These are phyloP conservation scores for Anguilla marmorata DNA, from an alignment of 2,797 vertebrate genomes.

Conservation along the genomic window DNA sequence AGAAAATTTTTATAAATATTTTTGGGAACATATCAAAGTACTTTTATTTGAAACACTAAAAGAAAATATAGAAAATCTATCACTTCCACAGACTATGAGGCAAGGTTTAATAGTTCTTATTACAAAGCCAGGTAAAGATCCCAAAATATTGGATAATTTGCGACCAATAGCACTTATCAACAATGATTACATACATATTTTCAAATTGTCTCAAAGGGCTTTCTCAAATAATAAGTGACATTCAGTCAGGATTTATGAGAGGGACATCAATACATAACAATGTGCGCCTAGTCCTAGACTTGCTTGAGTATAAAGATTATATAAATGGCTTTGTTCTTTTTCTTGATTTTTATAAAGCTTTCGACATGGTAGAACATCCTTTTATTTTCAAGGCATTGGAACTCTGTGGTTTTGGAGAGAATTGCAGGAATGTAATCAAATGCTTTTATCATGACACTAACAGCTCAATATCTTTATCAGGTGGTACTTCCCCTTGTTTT, in stretches of 20 bases:
- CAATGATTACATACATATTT: slow-evolving; percentile 22
- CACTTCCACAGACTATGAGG: slow-evolving; percentile 17
- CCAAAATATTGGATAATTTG: slow-evolving; percentile 13
- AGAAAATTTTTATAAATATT: slow-evolving; percentile 17
- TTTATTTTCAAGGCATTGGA: slow-evolving; percentile 26
- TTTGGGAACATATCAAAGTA: background rate
- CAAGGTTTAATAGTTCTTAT: slow-evolving; percentile 25
- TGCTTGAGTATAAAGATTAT: slow-evolving; percentile 24
- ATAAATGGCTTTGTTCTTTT: slow-evolving; percentile 33
- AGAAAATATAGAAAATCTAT: background rate
- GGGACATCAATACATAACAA: slow-evolving; percentile 36
- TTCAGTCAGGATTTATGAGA: slow-evolving; percentile 37
- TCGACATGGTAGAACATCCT: slow-evolving; percentile 24
- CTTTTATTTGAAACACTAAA: too few relatives aligned
- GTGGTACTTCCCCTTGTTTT: background rate
- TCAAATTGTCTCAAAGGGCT: background rate
- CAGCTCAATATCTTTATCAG: slow-evolving; percentile 21
- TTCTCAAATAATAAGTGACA: slow-evolving; percentile 14
- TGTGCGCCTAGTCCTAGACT: slow-evolving; percentile 29
- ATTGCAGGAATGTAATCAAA: slow-evolving; percentile 1
- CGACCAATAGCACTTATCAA: slow-evolving; percentile 28
- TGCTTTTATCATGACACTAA: slow-evolving; percentile 8
- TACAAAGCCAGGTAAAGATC: slow-evolving; percentile 13
- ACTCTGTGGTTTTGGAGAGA: slow-evolving; percentile 12
- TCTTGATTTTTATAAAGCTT: slow-evolving; percentile 37